Conservation (phyloP, 2,888 invertebrate genomes). For the Prenolepis imparis region DNA sequence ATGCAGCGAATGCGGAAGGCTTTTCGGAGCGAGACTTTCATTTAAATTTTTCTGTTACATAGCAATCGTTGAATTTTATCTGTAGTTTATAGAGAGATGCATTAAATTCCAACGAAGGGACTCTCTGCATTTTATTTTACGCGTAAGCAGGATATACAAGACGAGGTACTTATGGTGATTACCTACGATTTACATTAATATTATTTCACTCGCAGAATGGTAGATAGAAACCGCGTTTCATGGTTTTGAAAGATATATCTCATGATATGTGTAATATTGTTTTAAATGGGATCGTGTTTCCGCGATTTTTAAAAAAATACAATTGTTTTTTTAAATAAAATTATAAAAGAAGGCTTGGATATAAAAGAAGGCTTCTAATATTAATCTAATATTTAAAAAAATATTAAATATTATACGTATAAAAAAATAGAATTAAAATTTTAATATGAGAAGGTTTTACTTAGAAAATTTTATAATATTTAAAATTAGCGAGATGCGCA, state of each 20-base stretch:
- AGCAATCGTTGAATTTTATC: background rate
- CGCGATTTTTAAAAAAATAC: background rate
- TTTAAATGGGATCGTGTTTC: background rate
- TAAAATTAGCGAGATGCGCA: background rate
- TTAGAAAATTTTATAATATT: no score
- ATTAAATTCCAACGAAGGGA: background rate
- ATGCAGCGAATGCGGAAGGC: background rate
- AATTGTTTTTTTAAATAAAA: background rate
- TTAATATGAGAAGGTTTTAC: background rate
- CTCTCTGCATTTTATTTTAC: background rate
- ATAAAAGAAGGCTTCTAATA: no score
- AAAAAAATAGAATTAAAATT: background rate
- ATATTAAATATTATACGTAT: background rate
- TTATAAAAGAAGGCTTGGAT: no score
- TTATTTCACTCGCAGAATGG: background rate
- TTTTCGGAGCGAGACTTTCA: constrained; percentile 13
- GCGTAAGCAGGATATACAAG: background rate
- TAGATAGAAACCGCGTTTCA: background rate
- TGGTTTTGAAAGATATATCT: background rate
- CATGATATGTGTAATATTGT: background rate
- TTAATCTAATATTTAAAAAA: background rate
- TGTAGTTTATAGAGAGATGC: background rate
- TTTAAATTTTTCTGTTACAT: background rate
- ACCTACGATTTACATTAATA: background rate
- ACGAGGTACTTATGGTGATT: background rate